Conservation (phyloP, 2,888 invertebrate genomes). For the Pterobdella sp. region DNA sequence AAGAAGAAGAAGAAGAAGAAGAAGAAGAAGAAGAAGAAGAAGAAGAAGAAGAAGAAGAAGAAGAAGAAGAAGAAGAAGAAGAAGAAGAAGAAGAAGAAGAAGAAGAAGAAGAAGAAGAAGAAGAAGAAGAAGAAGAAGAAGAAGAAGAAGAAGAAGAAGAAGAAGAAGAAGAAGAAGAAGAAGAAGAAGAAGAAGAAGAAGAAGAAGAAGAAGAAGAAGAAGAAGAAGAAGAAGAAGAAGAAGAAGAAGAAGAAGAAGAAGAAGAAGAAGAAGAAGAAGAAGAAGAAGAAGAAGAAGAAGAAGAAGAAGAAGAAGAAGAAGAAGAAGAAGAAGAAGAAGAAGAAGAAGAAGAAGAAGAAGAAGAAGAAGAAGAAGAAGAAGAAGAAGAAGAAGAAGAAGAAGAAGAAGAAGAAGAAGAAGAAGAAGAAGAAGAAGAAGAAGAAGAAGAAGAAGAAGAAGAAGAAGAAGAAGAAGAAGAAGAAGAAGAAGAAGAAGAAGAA, state of each 20-base stretch:
- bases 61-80: slow-evolving; percentile 14
- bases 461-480: slow-evolving; percentile 24
- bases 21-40: slow-evolving; percentile 1
- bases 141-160: slow-evolving; percentile 24
- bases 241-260: slow-evolving; percentile 21
- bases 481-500: slow-evolving; percentile 25
- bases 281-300: slow-evolving; percentile 24
- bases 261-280: neutral
- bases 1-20: neutral
- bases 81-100: slow-evolving; percentile 12
- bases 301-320: slow-evolving; percentile 24
- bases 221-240: slow-evolving; percentile 26
- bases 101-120: slow-evolving; percentile 8
- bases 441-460: slow-evolving; percentile 21
- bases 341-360: neutral
- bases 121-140: slow-evolving; percentile 12
- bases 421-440: neutral
- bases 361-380: slow-evolving; percentile 22
- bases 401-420: slow-evolving; percentile 25
- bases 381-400: slow-evolving; percentile 25
- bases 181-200: slow-evolving; percentile 9
- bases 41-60: slow-evolving; percentile 22
- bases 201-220: slow-evolving; percentile 17
- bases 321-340: slow-evolving; percentile 25
- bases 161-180: slow-evolving; percentile 4